Evolutionary conservation across 2,797 vertebrate species (phyloP).

Genomic region (Xiphorhynchus erythropygius): DNA sequence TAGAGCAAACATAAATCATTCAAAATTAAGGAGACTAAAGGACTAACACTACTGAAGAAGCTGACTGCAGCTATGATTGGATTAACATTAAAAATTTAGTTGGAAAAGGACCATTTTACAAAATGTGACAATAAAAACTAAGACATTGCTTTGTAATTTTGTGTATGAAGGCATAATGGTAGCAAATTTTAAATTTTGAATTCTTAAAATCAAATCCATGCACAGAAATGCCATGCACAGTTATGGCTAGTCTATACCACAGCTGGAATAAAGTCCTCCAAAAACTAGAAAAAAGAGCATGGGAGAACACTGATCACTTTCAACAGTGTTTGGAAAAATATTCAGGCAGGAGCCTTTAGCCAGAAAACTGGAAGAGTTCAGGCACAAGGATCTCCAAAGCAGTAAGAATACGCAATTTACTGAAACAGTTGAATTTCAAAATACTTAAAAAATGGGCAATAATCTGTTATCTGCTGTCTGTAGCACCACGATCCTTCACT

Average conservation of each 20-base stretch:
- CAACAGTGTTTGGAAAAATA: neutral
- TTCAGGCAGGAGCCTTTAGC: neutral
- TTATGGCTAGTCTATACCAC: neutral
- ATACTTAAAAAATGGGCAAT: neutral
- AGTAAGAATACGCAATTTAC: neutral
- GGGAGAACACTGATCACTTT: neutral
- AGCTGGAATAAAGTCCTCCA: neutral
- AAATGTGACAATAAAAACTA: neutral
- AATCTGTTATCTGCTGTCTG: neutral
- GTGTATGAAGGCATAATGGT: neutral
- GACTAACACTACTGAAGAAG: neutral
- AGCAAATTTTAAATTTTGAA: neutral
- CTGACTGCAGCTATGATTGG: neutral
- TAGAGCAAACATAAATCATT: neutral
- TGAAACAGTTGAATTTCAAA: neutral
- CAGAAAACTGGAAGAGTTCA: neutral
- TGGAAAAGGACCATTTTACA: neutral
- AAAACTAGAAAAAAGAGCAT: neutral
- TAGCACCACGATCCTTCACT: neutral
- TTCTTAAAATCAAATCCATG: neutral
- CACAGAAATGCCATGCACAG: accelerated
- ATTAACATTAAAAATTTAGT: neutral
- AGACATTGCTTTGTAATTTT: neutral
- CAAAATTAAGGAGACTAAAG: neutral
- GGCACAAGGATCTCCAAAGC: neutral